Evolutionary conservation across 1,140 invertebrate species (phyloP), one percentile per base, ranked within the genome.

Genomic region (Mycetomoellerius zeteki): DNA sequence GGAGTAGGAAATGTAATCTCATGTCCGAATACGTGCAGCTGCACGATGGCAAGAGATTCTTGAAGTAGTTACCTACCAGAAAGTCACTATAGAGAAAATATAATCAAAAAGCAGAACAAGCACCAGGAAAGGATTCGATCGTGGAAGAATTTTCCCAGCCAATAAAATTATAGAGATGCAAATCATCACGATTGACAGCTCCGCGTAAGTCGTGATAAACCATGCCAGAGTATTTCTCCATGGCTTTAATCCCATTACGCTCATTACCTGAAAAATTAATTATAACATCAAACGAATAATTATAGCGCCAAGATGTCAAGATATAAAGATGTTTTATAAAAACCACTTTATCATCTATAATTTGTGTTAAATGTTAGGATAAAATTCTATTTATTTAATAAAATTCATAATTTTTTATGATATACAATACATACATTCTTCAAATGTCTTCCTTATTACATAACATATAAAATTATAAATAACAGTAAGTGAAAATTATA

Each of bases 191-290:
- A 96, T 92, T 6, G 93, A 72, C 43, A 97, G 91, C 91, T 97
- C 97, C 12, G 94, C 10, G 30, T 96, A 95, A 2, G 96, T 96
- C 27, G 96, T 95, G 37, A 97, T 85, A 73, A 96, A 96, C 97
- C 97, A 97, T 30, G 97, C 96, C 47, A 97, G 85, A 10, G 96
- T 96, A 89, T 97, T 96, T 30, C 96, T 95, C 86, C 95, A 95
- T 0, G 96, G 95, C 77, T 96, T 96, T 86, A 97, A 93, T 1
- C 97, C 97, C 97, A 97, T 97, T 14, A 97, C 96, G 71, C 96
- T 96, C 97, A 97, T 97, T 0, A 97, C 90, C 97, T 97, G 86
- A 33, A 90, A 72, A 65, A 80, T 24, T 47, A 64, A 60, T 77
- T 14, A 7, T 43, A 10, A 71, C 12, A 3, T 33, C 6, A 6